Evolutionary conservation across 2,888 invertebrate genomes (phyloP).

Genomic region (Ennomos fuscantarius): DNA sequence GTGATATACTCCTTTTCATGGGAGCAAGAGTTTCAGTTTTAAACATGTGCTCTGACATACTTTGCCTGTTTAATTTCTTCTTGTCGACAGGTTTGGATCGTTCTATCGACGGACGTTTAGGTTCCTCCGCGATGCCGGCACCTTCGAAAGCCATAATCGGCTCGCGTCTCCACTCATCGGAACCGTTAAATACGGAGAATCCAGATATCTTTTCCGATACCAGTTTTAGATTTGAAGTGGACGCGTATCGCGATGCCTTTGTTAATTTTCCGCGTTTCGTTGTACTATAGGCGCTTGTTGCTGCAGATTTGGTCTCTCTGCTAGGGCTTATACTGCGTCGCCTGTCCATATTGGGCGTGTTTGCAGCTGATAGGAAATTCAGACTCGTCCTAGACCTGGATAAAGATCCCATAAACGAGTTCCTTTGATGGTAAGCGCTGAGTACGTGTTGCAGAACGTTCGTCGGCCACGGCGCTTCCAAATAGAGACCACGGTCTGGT

Average conservation of each 20-base stretch:
- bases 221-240: slow-evolving; percentile 72
- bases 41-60: slow-evolving; percentile 65
- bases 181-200: slow-evolving; percentile 68
- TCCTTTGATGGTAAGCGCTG: slow-evolving; percentile 68
- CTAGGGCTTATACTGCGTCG: slow-evolving; percentile 68
- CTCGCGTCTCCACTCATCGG: slow-evolving; percentile 59
- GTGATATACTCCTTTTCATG: slow-evolving; percentile 70
- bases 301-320: slow-evolving; percentile 60
- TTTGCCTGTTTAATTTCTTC: slow-evolving; percentile 62
- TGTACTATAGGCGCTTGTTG: slow-evolving; percentile 56
- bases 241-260: slow-evolving; percentile 67
- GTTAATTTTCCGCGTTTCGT: slow-evolving; percentile 62
- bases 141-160: slow-evolving; percentile 76
- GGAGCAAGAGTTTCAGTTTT: slow-evolving; percentile 39
- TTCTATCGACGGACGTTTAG: slow-evolving; percentile 20
- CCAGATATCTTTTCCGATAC: slow-evolving; percentile 77
- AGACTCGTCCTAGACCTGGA: slow-evolving; percentile 85
- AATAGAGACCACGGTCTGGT: slow-evolving; percentile 59
- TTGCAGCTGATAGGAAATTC: slow-evolving; percentile 65
- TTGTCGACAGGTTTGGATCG: slow-evolving; percentile 49
- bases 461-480: slow-evolving; percentile 75
- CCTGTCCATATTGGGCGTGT: slow-evolving; percentile 65
- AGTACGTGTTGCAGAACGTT: slow-evolving; percentile 76
- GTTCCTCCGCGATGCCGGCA: slow-evolving; percentile 14
- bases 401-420: slow-evolving; percentile 81